Conservation (phyloP, 1,140 invertebrate species). For the honey bee (Apis mellifera) region DNA sequence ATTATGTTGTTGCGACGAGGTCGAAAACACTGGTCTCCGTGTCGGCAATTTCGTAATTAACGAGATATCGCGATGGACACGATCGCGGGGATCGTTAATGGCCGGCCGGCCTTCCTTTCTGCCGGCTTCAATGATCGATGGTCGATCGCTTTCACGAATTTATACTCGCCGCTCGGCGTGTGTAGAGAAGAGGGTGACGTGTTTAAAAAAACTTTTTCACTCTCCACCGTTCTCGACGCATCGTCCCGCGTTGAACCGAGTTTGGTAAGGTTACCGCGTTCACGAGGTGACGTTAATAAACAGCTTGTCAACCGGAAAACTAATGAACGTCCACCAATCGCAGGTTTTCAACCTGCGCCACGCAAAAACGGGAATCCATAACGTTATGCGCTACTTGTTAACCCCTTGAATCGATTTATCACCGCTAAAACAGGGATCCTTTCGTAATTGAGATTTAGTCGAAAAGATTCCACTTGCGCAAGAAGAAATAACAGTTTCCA, state of each 20-base stretch:
- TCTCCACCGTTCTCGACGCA: not conserved
- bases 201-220: not conserved
- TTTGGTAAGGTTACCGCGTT: not conserved
- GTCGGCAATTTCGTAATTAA: slow-evolving; percentile 68
- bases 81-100: slow-evolving; percentile 48
- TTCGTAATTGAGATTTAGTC: not conserved
- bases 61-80: slow-evolving; percentile 53
- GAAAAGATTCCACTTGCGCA: not conserved
- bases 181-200: not conserved
- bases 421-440: not conserved
- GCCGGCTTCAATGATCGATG: slow-evolving; percentile 31
- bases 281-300: slow-evolving; percentile 18
- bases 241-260: no score
- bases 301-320: slow-evolving; percentile 11
- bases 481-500: no score
- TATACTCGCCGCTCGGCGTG: no score
- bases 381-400: not conserved
- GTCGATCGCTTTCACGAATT: slow-evolving; percentile 39
- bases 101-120: slow-evolving; percentile 23
- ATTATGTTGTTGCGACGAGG: slow-evolving; percentile 66
- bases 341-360: not conserved
- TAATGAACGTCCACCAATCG: not conserved
- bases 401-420: not conserved
- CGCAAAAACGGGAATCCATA: not conserved
- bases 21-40: not conserved